Evolutionary conservation across 2,888 invertebrate genomes (phyloP), one percentile per base, ranked within the genome.

Genomic region (Drosophila lacicola): DNA sequence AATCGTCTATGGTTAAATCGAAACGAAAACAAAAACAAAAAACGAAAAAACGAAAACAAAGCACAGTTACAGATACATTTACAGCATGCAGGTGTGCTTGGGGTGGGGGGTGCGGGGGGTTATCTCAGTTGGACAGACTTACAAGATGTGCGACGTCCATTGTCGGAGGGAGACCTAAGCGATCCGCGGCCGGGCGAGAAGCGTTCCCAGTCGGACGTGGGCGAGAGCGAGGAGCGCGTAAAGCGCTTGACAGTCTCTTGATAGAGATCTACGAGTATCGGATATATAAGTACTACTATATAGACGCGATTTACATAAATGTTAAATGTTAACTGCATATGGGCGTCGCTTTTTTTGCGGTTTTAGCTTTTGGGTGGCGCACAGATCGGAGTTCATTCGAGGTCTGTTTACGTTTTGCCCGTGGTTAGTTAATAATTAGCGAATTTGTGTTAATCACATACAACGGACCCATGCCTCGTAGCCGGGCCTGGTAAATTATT

Each of bases 231-330:
- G 74, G 91, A 91, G 73, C 90, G 91, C 78, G 91, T 91, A 71
- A 91, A 91, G 79, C 90, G 91, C 63, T 88, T 91, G 25, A 91
- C 90, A 74, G 90, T 91, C 85, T 91, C 91, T 87, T 91, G 91
- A 75, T 90, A 91, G 83, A 91, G 86, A 80, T 91, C 91, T 91
- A 74, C 34, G 61, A 44, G 39, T 53, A 72, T 34, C 25, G 33
- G 10, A 46, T 17, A 56, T 21, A 37, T 17, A 36, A 36, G 36
- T 36, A 13, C 36, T 36, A 13, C 36, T 36, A 36, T 36, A 36
- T 36, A 36, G 10, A 36, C 10, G 65, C 67, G 70, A 72, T 79
- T 74, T 65, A 64, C 83, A 83, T 80, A 69, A 66, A 55, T 64
- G 60, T 71, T 82, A 78, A 62, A 64, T 49, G 62, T 60, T 63